phyloP scores from a whole-genome alignment of 2,888 invertebrate genomes.

The Agelastica alni region DNA sequence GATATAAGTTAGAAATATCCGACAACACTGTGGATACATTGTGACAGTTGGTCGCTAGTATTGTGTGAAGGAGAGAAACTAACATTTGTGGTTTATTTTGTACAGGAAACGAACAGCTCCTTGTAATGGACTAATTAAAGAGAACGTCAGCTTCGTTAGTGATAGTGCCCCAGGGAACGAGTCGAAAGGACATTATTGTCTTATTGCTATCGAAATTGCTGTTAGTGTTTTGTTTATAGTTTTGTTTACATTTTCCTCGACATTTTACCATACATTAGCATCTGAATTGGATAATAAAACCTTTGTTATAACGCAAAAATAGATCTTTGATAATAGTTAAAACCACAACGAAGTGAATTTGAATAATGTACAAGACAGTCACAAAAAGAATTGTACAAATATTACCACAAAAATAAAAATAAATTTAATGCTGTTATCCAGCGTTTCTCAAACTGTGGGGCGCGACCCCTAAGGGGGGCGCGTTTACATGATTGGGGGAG shows the following conservation, averaged over 20 bases:
- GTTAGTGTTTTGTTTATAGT: conserved; percentile 19
- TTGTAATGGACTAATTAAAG: conserved; percentile 46
- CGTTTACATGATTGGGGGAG: no score
- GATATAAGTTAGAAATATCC: no score
- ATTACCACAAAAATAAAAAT: no score
- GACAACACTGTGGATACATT: background rate
- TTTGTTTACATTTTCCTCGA: conserved; percentile 15
- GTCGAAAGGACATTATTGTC: conserved; percentile 20
- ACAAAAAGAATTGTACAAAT: no score
- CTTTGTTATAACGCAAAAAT: no score
- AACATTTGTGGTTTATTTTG: conserved; percentile 39
- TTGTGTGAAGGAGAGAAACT: conserved; percentile 20
- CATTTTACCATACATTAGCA: background rate
- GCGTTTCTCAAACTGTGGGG: no score
- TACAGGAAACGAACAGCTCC: conserved; percentile 42
- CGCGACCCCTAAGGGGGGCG: no score
- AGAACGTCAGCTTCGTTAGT: conserved; percentile 44
- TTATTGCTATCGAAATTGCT: conserved; percentile 16
- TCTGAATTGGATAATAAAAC: no score
- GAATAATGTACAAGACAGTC: no score
- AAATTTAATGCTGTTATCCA: no score
- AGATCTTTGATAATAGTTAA: no score
- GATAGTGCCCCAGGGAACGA: conserved; percentile 33
- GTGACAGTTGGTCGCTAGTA: background rate
- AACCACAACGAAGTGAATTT: no score